Percentiles rank a stretch among this genome's conserved stretches.
These are phyloP conservation scores for Armadillidium nasatum DNA, from an alignment of 1,140 invertebrate genomes.

Conservation along the genomic window DNA sequence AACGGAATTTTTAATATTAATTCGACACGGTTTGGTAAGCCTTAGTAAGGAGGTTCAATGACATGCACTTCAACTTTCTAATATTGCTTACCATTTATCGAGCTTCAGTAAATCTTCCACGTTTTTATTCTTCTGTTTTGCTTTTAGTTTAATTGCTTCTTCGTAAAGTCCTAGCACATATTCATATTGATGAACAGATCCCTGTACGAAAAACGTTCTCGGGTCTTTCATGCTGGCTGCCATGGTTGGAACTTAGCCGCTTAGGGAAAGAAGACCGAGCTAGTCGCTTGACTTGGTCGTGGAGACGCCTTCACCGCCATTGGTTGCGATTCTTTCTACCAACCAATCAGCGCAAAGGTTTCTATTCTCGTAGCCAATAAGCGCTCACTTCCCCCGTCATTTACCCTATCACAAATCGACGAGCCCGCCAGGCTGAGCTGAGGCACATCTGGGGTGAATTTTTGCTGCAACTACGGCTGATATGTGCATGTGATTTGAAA, in stretches of 20 bases:
- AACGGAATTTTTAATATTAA: conserved; percentile 12
- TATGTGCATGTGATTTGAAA: conserved; percentile 10
- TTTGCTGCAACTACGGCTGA: conserved; percentile 33
- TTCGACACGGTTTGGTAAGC: conserved; percentile 8
- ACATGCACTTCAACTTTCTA: conserved; percentile 12
- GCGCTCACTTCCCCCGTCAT: conserved; percentile 21
- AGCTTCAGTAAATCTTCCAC: conserved; percentile 50
- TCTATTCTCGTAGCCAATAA: conserved; percentile 30
- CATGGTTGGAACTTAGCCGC: conserved; percentile 44
- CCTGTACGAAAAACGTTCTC: conserved; percentile 48
- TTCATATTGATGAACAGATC: conserved; percentile 47
- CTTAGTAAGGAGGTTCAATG: background rate
- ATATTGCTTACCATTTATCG: conserved; percentile 49
- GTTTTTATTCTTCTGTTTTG: conserved; percentile 49
- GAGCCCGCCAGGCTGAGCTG: conserved; percentile 30
- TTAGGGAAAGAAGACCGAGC: conserved; percentile 29
- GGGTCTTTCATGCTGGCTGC: conserved; percentile 46
- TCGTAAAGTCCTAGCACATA: conserved; percentile 48
- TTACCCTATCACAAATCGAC: conserved; percentile 22
- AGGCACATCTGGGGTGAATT: conserved; percentile 46
- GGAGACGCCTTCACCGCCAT: conserved; percentile 9
- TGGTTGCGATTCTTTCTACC: background rate
- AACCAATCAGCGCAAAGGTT: conserved; percentile 30
- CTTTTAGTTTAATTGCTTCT: conserved; percentile 48
- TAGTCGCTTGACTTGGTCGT: conserved; percentile 25